Percentiles rank a stretch among this genome's conserved stretches.
These are phyloP conservation scores for Cotesia typhae DNA, from an alignment of 1,140 invertebrate genomes.

Conservation along the genomic window DNA sequence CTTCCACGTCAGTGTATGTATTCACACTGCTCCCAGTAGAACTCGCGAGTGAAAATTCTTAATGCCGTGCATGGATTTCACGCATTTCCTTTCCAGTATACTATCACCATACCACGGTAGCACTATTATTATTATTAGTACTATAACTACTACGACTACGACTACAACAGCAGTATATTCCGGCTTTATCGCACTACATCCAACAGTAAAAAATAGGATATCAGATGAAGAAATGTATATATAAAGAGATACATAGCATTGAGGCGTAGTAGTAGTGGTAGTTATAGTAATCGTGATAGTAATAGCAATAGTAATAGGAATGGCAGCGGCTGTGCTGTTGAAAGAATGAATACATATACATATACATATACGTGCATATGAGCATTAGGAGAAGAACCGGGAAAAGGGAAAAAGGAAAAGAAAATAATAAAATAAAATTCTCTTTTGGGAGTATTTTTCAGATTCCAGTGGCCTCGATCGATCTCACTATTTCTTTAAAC, in stretches of 20 bases:
- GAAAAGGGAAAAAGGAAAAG: constrained; percentile 34
- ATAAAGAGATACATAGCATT: background rate
- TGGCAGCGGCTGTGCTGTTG: constrained; percentile 6
- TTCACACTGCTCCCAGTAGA: background rate
- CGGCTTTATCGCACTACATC: background rate
- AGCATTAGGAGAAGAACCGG: constrained; percentile 19
- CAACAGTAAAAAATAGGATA: background rate
- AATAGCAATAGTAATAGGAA: background rate
- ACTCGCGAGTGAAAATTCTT: constrained; percentile 24
- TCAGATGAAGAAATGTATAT: background rate
- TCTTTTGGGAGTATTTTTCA: constrained; percentile 44
- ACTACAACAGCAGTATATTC: no score
- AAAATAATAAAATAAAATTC: constrained; percentile 41
- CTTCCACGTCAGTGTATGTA: background rate
- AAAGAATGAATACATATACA: constrained; percentile 16
- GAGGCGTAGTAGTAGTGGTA: no score
- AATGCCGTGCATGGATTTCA: constrained; percentile 25
- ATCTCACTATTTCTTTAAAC: constrained; percentile 38
- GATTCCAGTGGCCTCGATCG: constrained; percentile 45
- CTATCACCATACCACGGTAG: background rate
- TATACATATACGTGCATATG: background rate
- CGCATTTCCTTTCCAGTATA: constrained; percentile 24
- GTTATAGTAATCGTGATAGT: background rate
- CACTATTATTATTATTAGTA: no score
- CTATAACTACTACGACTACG: no score